Conservation (phyloP, 2,113 vertebrate species). For the Proteles cristata region DNA sequence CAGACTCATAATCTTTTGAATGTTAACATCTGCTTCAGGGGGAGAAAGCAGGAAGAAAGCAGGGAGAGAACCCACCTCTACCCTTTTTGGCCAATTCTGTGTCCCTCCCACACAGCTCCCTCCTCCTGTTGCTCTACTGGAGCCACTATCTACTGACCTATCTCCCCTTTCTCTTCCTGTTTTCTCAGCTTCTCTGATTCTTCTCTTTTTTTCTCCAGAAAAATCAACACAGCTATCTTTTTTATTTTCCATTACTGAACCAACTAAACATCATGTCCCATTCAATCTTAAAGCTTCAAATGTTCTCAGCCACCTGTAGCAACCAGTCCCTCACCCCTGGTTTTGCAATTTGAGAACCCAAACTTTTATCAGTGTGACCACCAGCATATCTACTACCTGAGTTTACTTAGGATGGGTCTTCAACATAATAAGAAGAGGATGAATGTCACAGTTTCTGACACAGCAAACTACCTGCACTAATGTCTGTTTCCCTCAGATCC, state of each 20-base stretch:
- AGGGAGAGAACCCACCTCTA: not conserved
- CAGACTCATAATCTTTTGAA: no score
- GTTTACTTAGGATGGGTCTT: not conserved
- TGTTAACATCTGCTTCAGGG: not conserved
- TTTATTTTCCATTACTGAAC: not conserved
- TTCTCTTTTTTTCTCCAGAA: not conserved
- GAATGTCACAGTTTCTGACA: not conserved
- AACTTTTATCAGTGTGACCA: not conserved
- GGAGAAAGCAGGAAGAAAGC: not conserved
- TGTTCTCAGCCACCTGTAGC: not conserved
- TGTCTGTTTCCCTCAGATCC: not conserved
- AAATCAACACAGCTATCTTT: not conserved
- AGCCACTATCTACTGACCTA: not conserved
- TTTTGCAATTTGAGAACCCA: not conserved
- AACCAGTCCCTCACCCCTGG: not conserved
- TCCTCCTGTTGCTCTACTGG: not conserved
- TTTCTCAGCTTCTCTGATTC: not conserved
- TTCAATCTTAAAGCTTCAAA: not conserved
- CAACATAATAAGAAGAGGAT: not conserved
- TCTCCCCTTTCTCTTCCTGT: not conserved
- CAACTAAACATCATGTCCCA: not conserved
- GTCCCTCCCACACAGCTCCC: not conserved
- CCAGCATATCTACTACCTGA: not conserved
- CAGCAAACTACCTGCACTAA: not conserved
- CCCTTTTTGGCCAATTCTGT: not conserved